Conservation (phyloP, 2,797 vertebrate species). For the Morus bassanus region DNA sequence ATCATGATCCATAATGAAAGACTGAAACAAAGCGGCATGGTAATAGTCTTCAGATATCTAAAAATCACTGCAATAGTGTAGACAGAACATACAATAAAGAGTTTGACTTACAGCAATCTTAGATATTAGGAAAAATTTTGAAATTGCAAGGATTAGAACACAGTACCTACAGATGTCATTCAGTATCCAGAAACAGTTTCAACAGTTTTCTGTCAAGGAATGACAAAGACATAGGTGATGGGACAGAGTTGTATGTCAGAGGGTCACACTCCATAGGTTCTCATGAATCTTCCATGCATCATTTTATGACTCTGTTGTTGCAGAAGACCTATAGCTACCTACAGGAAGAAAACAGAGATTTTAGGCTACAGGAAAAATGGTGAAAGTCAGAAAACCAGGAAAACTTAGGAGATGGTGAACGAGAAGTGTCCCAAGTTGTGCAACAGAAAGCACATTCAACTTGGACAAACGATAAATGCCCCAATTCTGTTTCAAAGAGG, state of each 20-base stretch:
- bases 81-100: neutral
- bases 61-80: neutral
- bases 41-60: neutral
- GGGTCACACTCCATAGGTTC: neutral
- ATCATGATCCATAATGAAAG: neutral
- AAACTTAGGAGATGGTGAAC: neutral
- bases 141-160: neutral
- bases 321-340: neutral
- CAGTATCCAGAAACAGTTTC: neutral
- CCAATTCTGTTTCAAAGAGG: neutral
- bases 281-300: neutral
- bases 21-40: neutral
- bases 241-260: neutral
- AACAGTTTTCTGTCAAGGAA: neutral
- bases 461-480: neutral
- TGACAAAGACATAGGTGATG: neutral
- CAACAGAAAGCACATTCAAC: neutral
- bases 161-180: neutral
- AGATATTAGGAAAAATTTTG: neutral
- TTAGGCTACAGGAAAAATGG: neutral
- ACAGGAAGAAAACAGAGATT: neutral
- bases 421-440: neutral
- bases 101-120: neutral
- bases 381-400: neutral
- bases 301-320: neutral